These are phyloP conservation scores for Acanthornis magna DNA, from an alignment of 2,797 vertebrate species.

Conservation along the genomic window DNA sequence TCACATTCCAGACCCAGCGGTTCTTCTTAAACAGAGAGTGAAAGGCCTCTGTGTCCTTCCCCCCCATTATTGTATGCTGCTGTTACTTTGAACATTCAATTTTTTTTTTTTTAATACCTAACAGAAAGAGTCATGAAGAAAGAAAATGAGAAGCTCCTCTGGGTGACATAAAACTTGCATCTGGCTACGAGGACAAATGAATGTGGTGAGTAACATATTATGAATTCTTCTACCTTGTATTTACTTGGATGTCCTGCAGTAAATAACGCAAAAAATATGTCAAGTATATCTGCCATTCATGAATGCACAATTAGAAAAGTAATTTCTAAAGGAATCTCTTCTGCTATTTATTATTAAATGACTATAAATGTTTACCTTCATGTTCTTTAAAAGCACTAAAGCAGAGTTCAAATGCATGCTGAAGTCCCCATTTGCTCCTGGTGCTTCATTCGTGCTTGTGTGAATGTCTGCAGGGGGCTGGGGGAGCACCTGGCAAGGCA, in stretches of 20 bases:
- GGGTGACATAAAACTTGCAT: background rate
- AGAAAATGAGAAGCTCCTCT: background rate
- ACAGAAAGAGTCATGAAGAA: background rate
- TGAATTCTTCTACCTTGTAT: background rate
- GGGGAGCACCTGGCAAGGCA: background rate
- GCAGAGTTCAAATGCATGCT: background rate
- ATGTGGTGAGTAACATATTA: background rate
- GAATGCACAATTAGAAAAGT: background rate
- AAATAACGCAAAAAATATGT: background rate
- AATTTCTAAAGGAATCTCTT: background rate
- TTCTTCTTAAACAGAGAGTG: background rate
- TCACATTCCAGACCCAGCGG: background rate
- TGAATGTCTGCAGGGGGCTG: too few species aligned
- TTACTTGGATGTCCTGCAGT: background rate
- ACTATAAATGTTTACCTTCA: background rate
- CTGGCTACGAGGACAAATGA: background rate
- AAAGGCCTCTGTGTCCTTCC: background rate
- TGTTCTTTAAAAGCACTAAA: background rate
- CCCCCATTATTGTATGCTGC: background rate
- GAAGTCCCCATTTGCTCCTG: too few species aligned
- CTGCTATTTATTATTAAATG: background rate
- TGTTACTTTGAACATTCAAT: background rate
- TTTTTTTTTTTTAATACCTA: background rate
- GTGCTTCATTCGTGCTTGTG: rapidly evolving
- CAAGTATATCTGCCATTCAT: background rate